Base-by-base conservation (phyloP, 2,888 invertebrate species). In the Pasiphila rectangulata region DNA sequence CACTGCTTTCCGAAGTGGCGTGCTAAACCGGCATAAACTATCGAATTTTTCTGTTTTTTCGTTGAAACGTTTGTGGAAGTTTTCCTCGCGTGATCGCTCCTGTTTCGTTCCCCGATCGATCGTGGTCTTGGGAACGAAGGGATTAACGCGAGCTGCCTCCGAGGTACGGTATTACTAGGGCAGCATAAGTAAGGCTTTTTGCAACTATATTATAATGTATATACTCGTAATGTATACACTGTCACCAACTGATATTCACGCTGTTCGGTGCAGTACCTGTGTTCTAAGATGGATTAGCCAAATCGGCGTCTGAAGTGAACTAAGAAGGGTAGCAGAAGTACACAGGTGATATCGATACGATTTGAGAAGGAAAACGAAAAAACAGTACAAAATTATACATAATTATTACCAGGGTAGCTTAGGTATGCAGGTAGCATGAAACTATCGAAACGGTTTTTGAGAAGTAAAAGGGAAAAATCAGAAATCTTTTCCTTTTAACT, bases 31-130 rank as follows among this genome's bases (percentile, higher is more conserved):
- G 41, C 41, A 41, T 50, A 45, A 50, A 41, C 27, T 38, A 50
- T 37, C 21, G 41, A 41, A 50, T 37, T 41, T 49, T 39, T 35
- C 4, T 24, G 27, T 54, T 39, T 32, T 46, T 49, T 48, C 20
- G 34, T 32, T 25, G n/a, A 32, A 51, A 46, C 46, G n/a, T n/a
- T n/a, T 21, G 39, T 20, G 24, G 10, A 45, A 45, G 40, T 37
- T 45, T 29, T 34, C 21, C 38, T 48, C 32, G 47, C 40, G 44
- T 51, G 43, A 40, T 29, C 27, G n/a, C 19, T 16, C 25, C 30
- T 36, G 40, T 45, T 50, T 46, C 44, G 30, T 36, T 46, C 41
- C 36, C 37, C 32, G 24, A 56, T 53, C 56, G 48, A 56, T 51
- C 39, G 35, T 12, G 29, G 43, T 42, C 51, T 40, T 45, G 52